These are phyloP conservation scores for Petrosia ficiformis DNA, from an alignment of 37 sponge, comb jelly and placozoan species.

Conservation along the genomic window DNA sequence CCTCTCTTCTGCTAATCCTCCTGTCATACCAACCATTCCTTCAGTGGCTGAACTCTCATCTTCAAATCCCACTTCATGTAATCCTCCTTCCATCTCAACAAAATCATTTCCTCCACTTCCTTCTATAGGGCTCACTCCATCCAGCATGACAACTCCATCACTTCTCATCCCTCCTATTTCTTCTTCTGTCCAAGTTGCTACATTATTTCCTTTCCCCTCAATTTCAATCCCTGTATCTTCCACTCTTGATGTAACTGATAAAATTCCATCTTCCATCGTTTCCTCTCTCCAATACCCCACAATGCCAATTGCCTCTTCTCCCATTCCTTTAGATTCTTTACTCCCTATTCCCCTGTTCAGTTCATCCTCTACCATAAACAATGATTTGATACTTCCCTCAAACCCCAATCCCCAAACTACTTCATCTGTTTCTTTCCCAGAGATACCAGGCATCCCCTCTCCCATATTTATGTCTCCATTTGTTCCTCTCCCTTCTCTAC, in stretches of 20 bases:
- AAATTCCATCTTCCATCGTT: neutral
- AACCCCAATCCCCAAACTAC: too few species aligned
- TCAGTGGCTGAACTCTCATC: neutral
- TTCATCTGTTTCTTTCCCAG: neutral
- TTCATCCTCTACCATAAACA: neutral
- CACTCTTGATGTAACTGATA: neutral
- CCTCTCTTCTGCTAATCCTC: neutral
- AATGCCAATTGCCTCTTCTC: neutral
- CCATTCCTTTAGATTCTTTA: neutral
- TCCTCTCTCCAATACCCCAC: slow-evolving; percentile 18
- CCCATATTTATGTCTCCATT: too few species aligned
- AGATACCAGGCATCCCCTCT: neutral
- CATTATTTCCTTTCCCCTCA: neutral
- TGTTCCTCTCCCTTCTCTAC: too few species aligned
- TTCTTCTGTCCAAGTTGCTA: neutral
- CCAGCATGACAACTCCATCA: too few species aligned
- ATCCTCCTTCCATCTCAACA: too few species aligned
- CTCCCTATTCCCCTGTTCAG: neutral
- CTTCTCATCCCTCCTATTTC: too few species aligned
- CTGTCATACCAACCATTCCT: neutral
- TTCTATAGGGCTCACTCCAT: too few species aligned
- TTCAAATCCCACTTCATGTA: too few species aligned
- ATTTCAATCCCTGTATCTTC: neutral
- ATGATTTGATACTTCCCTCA: neutral
- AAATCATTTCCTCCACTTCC: too few species aligned